These are phyloP conservation scores for Sminthurides bifidus DNA, from an alignment of 1,140 invertebrate species.

Conservation along the genomic window DNA sequence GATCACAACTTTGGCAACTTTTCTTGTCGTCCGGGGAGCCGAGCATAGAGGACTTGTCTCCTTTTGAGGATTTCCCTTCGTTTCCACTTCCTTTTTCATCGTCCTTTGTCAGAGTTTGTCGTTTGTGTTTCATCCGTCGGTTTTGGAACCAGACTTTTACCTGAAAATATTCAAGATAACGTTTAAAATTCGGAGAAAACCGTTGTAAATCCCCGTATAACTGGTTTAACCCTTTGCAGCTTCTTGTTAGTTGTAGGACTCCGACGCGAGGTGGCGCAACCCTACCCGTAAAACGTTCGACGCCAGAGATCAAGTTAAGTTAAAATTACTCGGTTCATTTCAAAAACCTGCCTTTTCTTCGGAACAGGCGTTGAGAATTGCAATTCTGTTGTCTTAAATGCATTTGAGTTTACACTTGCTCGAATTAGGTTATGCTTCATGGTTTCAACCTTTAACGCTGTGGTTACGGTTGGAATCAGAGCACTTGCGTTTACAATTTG, in stretches of 20 bases:
- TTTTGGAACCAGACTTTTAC: constrained; percentile 97
- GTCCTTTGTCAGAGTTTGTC: constrained; percentile 81
- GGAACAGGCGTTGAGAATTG: not conserved
- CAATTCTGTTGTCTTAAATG: too few relatives aligned
- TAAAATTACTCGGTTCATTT: not conserved
- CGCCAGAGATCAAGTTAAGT: not conserved
- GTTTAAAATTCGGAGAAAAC: not conserved
- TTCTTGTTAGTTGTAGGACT: too few relatives aligned
- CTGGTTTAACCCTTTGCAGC: too few relatives aligned
- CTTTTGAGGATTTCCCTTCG: constrained; percentile 23
- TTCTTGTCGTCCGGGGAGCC: constrained; percentile 62
- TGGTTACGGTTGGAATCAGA: too few relatives aligned
- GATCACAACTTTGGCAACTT: constrained; percentile 78
- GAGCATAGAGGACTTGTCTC: constrained; percentile 16
- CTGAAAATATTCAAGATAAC: constrained; percentile 33
- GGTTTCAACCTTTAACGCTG: too few relatives aligned
- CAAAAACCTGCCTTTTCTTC: not conserved
- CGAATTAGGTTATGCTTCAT: too few relatives aligned
- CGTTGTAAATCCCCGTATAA: not conserved
- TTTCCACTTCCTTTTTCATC: constrained; percentile 54
- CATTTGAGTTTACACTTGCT: too few relatives aligned
- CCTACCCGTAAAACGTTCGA: not conserved
- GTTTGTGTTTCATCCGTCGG: constrained; percentile 93
- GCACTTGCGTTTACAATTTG: not conserved
- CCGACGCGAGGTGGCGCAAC: not conserved